A percentile compares a stretch with the other conserved stretches of the same genome.
Conservation (phyloP, 2,797 vertebrate genomes). For the Halcyon badia region DNA sequence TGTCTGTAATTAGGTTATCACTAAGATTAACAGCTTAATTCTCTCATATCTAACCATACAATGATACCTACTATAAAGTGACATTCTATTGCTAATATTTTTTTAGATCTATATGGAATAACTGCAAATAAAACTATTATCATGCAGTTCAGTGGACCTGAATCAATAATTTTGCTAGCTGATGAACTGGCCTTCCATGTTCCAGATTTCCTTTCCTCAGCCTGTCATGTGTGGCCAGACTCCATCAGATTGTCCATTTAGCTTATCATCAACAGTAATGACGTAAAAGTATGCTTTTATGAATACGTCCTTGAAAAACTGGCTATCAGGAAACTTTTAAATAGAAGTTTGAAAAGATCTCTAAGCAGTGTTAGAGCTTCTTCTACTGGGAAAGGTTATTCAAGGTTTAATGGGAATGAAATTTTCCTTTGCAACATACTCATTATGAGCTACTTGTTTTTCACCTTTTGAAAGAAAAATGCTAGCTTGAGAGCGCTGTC, state of each 20-base stretch:
- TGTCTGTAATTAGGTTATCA: not conserved
- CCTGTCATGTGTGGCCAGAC: not conserved
- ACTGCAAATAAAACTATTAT: not conserved
- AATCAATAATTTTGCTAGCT: not conserved
- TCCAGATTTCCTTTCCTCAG: not conserved
- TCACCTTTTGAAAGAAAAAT: not conserved
- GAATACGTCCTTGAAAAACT: not conserved
- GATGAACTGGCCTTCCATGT: not conserved
- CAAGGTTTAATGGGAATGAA: not conserved
- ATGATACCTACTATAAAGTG: not conserved
- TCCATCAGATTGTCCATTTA: not conserved
- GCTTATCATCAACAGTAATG: not conserved
- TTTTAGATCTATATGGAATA: not conserved
- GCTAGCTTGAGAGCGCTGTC: not conserved
- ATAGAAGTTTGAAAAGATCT: not conserved
- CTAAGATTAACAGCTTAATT: not conserved
- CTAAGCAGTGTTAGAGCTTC: not conserved
- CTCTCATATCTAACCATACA: not conserved
- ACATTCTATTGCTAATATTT: not conserved
- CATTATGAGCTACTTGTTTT: not conserved
- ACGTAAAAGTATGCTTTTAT: not conserved
- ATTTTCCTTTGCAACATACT: not conserved
- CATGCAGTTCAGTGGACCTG: not conserved
- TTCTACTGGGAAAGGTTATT: conserved; percentile 15
- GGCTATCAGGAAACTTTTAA: not conserved